A percentile compares a stretch with the other conserved stretches of the same genome.
These are phyloP conservation scores for Spodoptera littoralis DNA, from an alignment of 2,888 invertebrate species.

Conservation along the genomic window DNA sequence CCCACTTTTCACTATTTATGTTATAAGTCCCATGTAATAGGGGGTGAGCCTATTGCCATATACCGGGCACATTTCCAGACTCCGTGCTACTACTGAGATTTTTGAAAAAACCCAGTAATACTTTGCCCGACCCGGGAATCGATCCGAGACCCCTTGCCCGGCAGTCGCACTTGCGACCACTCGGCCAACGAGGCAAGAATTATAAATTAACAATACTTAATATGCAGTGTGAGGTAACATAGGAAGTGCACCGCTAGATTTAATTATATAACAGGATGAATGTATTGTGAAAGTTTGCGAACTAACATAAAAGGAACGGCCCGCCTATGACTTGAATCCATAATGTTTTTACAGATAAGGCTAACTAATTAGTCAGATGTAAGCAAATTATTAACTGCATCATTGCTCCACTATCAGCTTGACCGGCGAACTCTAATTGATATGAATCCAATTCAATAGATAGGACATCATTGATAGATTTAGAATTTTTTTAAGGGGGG, in stretches of 20 bases:
- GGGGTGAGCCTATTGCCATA: too few relatives aligned
- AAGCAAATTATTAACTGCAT: conserved; percentile 45
- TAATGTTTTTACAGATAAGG: conserved; percentile 47
- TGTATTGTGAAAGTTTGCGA: conserved; percentile 31
- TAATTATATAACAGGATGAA: conserved; percentile 30
- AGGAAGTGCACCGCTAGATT: conserved; percentile 54
- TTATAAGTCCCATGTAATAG: too few relatives aligned
- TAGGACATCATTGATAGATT: conserved; percentile 8
- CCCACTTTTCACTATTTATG: too few relatives aligned
- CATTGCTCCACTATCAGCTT: conserved; percentile 19
- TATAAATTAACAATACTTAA: conserved; percentile 9
- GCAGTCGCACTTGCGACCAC: too few relatives aligned
- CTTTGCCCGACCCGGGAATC: too few relatives aligned
- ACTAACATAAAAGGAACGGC: conserved; percentile 31
- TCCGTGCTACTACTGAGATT: too few relatives aligned
- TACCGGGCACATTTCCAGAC: too few relatives aligned
- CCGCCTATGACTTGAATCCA: conserved; percentile 40
- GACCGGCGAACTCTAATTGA: conserved; percentile 32
- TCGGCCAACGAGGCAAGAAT: background rate
- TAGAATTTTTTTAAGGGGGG: too few relatives aligned
- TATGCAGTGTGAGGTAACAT: conserved; percentile 34
- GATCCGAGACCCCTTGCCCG: too few relatives aligned
- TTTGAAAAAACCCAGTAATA: too few relatives aligned
- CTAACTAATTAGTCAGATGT: conserved; percentile 40
- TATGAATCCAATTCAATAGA: conserved; percentile 27